Evolutionary conservation across 1,140 invertebrate genomes (phyloP), one percentile per base, ranked within the genome.

Genomic region (Leucophenga varia): DNA sequence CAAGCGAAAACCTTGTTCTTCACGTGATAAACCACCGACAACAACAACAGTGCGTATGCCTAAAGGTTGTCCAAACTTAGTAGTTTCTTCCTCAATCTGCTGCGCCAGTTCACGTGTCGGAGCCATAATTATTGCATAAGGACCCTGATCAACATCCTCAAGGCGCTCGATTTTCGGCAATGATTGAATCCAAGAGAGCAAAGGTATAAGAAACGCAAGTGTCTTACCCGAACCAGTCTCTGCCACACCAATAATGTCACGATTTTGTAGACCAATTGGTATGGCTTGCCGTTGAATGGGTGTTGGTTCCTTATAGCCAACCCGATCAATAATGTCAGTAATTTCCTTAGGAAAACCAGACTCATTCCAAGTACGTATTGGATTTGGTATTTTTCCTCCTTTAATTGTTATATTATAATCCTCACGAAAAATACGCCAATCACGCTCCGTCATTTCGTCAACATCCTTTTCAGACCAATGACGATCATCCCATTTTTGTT

Each of bases 401-500:
- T 99, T 99, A 37, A 98, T 95, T 3, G 93, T 91, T 36, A 99
- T 99, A 71, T 97, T 99, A 72, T 97, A 99, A 79, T 99, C 97
- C 79, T 99, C 97, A 52, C 96, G 85, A 70, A 99, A 99, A 61
- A 99, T 99, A 73, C 97, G 84, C 97, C 97, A 99, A 80, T 99
- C 97, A 71, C 97, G 82, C 73, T 99, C 96, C 8, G 91, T 95
- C 97, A 99, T 99, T 78, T 99, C 95, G 40, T 88, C 84, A 0
- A 89, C 69, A 9, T 85, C 84, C 77, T 99, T 99, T 60, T 99
- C 94, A 13, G 89, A 91, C 97, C 97, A 99, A 77, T 99, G 97
- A 18, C 97, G 83, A 73, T 99, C 96, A 79, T 99, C 97, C 91
- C 93, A 98, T 70, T 94, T 91, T 72, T 98, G 94, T 78, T 99